Base-by-base conservation (phyloP, 2,888 invertebrate genomes). In the Cremastinae sp. region DNA sequence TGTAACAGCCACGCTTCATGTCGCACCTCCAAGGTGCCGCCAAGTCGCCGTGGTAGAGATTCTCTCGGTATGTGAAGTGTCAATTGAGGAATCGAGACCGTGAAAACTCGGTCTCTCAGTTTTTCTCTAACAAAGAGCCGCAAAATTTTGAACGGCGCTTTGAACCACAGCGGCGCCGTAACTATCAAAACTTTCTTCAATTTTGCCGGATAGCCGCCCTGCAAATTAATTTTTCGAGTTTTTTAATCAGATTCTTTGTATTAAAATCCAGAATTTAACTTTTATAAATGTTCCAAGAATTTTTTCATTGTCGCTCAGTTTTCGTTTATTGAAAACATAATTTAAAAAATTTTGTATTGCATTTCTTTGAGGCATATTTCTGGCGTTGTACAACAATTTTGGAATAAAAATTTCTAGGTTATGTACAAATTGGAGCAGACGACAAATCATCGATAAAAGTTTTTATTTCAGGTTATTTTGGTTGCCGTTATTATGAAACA, bases 141-240 rank as follows among this genome's bases (percentile, higher is more conserved):
- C 65, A 98, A 92, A 87, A 98, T 97, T 88, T 97, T 97, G 91
- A 98, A 98, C 0, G 98, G 98, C 74, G 98, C 98, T 91, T 97
- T 98, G 91, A 98, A 98, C 98, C 98, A 98, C 88, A 98, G 91
- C 65, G 98, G 98, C 56, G 98, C 98, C 78, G 98, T 98, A 84
- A 97, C 98, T 88, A 99, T 98, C 78, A 98, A 91, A 81, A 99
- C 98, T 91, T 98, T 98, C 91, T 98, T 98, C 88, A 99, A 91
- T 87, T 98, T 95, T 28, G 98, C 98, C 82, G 98, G 98, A 92
- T 98, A 98, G 65, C 97, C 97, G 83, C 98, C 98, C 98, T 98
- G 91, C n/a, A n/a, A n/a, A n/a, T n/a, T n/a, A 28, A 28, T 28
- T 28, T 28, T 28, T 2, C 2, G 28, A 28, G 5, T 28, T 28